These are phyloP conservation scores for Ceratoteleas bidentatus DNA, from an alignment of 1,140 invertebrate genomes.

Conservation along the genomic window DNA sequence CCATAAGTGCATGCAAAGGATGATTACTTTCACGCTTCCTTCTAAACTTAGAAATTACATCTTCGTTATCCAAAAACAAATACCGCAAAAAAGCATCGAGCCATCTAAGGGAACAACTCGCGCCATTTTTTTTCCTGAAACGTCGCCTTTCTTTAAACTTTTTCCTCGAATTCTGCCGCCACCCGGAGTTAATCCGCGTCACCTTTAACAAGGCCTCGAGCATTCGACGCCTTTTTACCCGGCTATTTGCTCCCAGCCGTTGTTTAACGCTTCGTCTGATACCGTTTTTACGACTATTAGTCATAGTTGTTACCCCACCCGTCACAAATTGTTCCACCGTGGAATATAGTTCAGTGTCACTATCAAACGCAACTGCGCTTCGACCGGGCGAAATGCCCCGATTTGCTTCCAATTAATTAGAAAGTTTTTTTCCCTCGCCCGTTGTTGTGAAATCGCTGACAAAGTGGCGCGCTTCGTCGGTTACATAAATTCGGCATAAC, in stretches of 20 bases:
- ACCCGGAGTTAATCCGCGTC: too few relatives aligned
- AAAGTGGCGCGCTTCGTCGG: neutral
- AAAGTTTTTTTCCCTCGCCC: neutral
- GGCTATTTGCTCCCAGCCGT: conserved; percentile 27
- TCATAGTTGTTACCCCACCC: conserved; percentile 30
- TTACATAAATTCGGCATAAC: conserved; percentile 20
- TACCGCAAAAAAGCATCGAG: too few relatives aligned
- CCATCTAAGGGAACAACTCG: too few relatives aligned
- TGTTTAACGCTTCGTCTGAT: conserved; percentile 32
- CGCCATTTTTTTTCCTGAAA: too few relatives aligned
- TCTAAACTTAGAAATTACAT: too few relatives aligned
- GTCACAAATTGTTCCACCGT: conserved; percentile 13
- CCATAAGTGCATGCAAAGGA: neutral
- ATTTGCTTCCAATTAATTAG: neutral
- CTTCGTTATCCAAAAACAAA: too few relatives aligned
- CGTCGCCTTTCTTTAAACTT: neutral
- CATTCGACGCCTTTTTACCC: conserved; percentile 24
- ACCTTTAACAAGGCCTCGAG: conserved; percentile 19
- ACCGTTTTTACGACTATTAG: conserved; percentile 44
- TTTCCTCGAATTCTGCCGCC: neutral
- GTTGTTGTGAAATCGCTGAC: neutral
- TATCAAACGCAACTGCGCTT: conserved; percentile 11
- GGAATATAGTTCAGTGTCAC: conserved; percentile 56
- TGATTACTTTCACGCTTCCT: too few relatives aligned
- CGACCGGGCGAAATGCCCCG: neutral